Evolutionary conservation across 2,888 invertebrate genomes (phyloP), one percentile per base, ranked within the genome.

Genomic region (Spicauda simplicius): DNA sequence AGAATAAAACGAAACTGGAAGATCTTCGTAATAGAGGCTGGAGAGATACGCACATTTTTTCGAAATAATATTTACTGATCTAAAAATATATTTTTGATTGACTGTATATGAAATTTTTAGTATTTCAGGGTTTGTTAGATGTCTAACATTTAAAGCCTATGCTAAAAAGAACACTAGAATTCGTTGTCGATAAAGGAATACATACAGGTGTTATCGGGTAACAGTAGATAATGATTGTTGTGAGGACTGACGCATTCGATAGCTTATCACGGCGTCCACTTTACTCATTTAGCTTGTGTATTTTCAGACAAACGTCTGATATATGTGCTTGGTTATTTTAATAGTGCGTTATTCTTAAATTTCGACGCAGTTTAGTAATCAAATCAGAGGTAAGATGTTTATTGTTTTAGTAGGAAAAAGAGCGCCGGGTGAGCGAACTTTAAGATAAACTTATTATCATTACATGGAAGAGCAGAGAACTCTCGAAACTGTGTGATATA

Each of bases 231-330:
- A 74, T 71, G 78, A 81, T 80, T 80, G 80, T 80, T 82, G 74
- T 84, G 78, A 76, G 79, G 74, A 82, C 76, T 77, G 77, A 76
- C 79, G 70, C 73, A 71, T 69, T 77, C 74, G 86, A 88, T 88
- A 88, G 72, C 80, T 74, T 87, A 87, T 88, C 81, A 8, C 30
- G 25, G 53, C 58, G 58, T 58, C 71, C 73, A 80, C 71, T 72
- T 70, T 16, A 62, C 41, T 52, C 45, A 45, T 54, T 57, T 57
- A n/a, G 25, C 20, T 53, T 25, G 19, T 14, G 18, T 60, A 16
- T 3, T 60, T 52, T 25, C 16, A 50, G 25, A 50, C 20, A 58
- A 59, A 59, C 25, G 48, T 30, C 11, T 4, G 25, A 30, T 48
- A 8, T 10, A 30, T 37, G 56, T 50, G 19, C 30, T 64, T 56